Evolutionary conservation across 2,888 invertebrate genomes (phyloP).

Genomic region (Synanthedon tipuliformis): DNA sequence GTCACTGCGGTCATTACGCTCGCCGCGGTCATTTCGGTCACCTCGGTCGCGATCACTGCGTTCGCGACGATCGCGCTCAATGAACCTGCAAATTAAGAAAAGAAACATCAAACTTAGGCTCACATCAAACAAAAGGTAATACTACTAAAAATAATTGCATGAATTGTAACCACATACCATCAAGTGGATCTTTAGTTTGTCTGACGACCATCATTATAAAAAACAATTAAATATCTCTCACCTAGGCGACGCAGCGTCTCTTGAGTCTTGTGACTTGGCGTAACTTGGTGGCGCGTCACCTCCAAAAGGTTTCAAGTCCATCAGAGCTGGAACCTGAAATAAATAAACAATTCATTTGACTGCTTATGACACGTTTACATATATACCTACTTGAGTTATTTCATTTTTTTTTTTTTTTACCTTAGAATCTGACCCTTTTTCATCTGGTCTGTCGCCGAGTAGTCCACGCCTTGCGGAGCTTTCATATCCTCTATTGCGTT

Average conservation of each 20-base stretch:
- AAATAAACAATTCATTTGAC: too few relatives aligned
- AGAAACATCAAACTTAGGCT: not conserved
- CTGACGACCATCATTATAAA: too few relatives aligned
- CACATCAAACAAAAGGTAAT: too few relatives aligned
- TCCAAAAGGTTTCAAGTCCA: slow-evolving; percentile 53
- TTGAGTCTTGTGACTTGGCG: slow-evolving; percentile 34
- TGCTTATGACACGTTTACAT: not conserved
- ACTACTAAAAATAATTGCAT: too few relatives aligned
- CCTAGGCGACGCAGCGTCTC: slow-evolving; percentile 61
- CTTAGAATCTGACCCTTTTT: slow-evolving; percentile 17
- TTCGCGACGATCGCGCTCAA: slow-evolving; percentile 33
- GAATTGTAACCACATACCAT: too few relatives aligned
- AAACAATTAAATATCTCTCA: slow-evolving; percentile 8
- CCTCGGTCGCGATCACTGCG: slow-evolving; percentile 17
- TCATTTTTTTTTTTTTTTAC: slow-evolving; percentile 8
- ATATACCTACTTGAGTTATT: not conserved
- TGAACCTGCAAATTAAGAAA: slow-evolving; percentile 24
- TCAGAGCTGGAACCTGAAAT: slow-evolving; percentile 40
- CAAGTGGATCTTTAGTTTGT: too few relatives aligned
- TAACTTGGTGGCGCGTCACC: slow-evolving; percentile 27
- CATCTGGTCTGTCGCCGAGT: slow-evolving; percentile 51
- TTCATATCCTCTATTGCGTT: slow-evolving; percentile 20
- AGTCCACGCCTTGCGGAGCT: slow-evolving; percentile 34
- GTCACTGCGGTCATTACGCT: not conserved
- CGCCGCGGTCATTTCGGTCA: not conserved